These are phyloP conservation scores for Anniella stebbinsi DNA, from an alignment of 2,797 vertebrate species.

Conservation along the genomic window DNA sequence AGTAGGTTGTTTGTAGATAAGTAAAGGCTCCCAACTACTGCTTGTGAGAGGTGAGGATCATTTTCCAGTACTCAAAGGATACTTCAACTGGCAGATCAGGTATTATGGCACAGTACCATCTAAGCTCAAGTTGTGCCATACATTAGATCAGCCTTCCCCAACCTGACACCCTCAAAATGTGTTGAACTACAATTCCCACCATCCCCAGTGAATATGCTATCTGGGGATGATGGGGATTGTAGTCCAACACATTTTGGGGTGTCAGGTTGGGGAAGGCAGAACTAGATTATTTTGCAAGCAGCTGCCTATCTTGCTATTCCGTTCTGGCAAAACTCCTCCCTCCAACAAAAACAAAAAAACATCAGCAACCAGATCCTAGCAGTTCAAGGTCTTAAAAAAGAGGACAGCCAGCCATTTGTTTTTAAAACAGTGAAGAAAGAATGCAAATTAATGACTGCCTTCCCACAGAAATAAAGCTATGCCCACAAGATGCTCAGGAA, in stretches of 20 bases:
- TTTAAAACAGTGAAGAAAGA: constrained; percentile 1
- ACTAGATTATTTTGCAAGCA: background rate
- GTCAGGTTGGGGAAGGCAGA: background rate
- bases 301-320: background rate
- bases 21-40: background rate
- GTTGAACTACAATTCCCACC: too few relatives aligned
- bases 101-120: background rate
- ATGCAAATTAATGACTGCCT: background rate
- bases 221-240: too few relatives aligned
- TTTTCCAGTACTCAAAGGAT: background rate
- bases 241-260: too few relatives aligned
- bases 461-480: background rate
- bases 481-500: background rate
- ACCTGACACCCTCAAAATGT: too few relatives aligned
- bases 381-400: background rate
- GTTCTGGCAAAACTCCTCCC: too few relatives aligned
- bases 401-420: background rate
- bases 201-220: too few relatives aligned
- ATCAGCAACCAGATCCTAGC: background rate
- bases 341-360: background rate
- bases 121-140: background rate
- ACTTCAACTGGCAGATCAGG: background rate
- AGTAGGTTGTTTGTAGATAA: background rate
- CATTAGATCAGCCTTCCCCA: too few relatives aligned
- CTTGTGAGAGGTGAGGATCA: background rate